Percentiles rank a stretch among this genome's conserved stretches.
Evolutionary conservation across 2,888 invertebrate species (phyloP).

Genomic region (Himalopsyche kuldschensis): DNA sequence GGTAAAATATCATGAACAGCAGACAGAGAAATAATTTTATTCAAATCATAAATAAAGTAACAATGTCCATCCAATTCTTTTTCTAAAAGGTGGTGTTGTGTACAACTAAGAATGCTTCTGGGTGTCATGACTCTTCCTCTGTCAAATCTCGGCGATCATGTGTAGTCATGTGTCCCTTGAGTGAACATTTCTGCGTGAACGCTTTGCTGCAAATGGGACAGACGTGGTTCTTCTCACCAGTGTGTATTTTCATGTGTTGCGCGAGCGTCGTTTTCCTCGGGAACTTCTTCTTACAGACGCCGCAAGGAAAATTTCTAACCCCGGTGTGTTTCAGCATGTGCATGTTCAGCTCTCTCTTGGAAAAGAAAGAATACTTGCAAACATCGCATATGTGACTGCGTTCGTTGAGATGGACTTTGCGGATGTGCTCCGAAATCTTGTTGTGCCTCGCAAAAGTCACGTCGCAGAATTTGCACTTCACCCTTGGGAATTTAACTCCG

Average conservation of each 20-base stretch:
- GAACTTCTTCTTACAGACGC: conserved; percentile 16
- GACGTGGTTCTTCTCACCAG: conserved; percentile 7
- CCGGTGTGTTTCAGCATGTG: conserved; percentile 21
- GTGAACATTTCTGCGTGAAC: conserved; percentile 25
- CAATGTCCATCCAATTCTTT: too few relatives aligned
- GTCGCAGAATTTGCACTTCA: conserved; percentile 17
- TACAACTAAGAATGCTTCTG: too few relatives aligned
- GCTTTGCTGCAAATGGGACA: conserved; percentile 16
- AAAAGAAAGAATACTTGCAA: conserved; percentile 11
- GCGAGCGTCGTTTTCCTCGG: conserved; percentile 10
- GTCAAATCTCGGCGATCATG: not conserved
- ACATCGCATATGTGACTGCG: not conserved
- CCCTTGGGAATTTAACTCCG: conserved; percentile 6
- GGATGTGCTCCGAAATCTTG: conserved; percentile 8
- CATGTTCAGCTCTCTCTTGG: not conserved
- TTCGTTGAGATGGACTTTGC: conserved; percentile 18
- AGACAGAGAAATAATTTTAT: too few relatives aligned
- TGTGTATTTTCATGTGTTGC: conserved; percentile 21
- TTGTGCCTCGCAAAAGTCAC: conserved; percentile 1
- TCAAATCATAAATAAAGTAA: too few relatives aligned
- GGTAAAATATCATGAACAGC: too few relatives aligned
- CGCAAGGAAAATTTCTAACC: conserved; percentile 3
- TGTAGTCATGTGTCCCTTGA: conserved; percentile 14
- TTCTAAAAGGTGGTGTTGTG: too few relatives aligned
- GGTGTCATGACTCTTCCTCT: not conserved